Evolutionary conservation across 1,140 invertebrate species (phyloP).

Genomic region (Charaxes varanes): DNA sequence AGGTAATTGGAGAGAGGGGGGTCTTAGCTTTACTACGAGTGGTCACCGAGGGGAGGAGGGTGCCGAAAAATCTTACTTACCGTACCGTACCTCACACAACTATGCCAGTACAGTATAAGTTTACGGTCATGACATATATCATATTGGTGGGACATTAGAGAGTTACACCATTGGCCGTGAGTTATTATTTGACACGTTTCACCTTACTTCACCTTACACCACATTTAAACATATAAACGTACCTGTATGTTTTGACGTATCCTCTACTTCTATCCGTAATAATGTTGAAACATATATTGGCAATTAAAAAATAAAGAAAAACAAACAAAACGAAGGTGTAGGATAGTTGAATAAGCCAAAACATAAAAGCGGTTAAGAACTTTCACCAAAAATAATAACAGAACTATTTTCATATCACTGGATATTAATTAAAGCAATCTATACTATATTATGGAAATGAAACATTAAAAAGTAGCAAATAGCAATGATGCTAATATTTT

Average conservation of each 20-base stretch:
- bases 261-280: slow-evolving; percentile 13
- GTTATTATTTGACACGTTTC: slow-evolving; percentile 19
- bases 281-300: slow-evolving; percentile 1
- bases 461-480: background rate
- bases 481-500: no score
- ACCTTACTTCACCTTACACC: slow-evolving; percentile 20
- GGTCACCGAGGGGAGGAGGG: no score
- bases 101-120: no score
- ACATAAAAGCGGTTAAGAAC: slow-evolving; percentile 25
- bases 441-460: background rate
- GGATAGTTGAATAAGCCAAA: slow-evolving; percentile 24
- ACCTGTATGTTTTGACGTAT: slow-evolving; percentile 34
- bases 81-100: no score
- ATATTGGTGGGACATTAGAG: no score
- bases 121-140: no score
- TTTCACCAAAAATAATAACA: slow-evolving; percentile 19
- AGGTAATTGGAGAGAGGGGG: no score
- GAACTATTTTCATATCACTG: no score
- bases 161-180: no score
- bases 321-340: slow-evolving; percentile 14
- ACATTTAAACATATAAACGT: slow-evolving; percentile 14
- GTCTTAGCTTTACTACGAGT: no score
- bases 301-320: slow-evolving; percentile 11
- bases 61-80: no score
- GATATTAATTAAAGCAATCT: background rate